These are phyloP conservation scores for Zaprionus kolodkinae DNA, from an alignment of 1,140 invertebrate species.

Conservation along the genomic window DNA sequence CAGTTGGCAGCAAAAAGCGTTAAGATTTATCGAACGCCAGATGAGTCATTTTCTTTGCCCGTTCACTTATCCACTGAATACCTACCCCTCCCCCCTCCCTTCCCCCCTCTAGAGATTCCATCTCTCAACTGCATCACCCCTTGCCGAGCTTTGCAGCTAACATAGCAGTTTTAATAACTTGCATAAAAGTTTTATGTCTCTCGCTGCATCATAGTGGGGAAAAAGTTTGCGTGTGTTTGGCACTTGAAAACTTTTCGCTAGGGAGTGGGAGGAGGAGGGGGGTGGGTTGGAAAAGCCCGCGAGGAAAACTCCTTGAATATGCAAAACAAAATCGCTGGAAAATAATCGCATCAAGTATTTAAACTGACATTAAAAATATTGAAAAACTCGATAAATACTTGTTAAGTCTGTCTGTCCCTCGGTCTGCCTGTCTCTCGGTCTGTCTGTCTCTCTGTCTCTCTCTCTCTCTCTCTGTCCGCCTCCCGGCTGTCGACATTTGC, in stretches of 20 bases:
- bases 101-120: too few relatives aligned
- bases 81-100: too few relatives aligned
- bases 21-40: constrained; percentile 79
- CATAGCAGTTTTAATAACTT: constrained; percentile 78
- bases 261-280: background rate
- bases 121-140: background rate
- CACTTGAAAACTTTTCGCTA: constrained; percentile 65
- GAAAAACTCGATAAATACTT: constrained; percentile 82
- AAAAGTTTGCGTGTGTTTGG: constrained; percentile 81
- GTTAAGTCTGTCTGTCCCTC: constrained; percentile 51
- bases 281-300: background rate
- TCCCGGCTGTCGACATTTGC: constrained; percentile 22
- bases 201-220: constrained; percentile 61
- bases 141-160: background rate
- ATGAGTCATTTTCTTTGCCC: constrained; percentile 61
- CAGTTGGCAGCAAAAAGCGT: constrained; percentile 59
- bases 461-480: background rate
- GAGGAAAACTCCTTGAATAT: constrained; percentile 28
- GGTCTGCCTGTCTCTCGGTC: too few relatives aligned
- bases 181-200: constrained; percentile 78
- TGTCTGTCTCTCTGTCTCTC: too few relatives aligned
- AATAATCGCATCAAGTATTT: constrained; percentile 81
- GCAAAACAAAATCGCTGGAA: constrained; percentile 75
- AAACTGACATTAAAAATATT: constrained; percentile 82
- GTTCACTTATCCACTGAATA: background rate